phyloP scores from a whole-genome alignment of 2,797 vertebrate species.

The Cetoscarus ocellatus region DNA sequence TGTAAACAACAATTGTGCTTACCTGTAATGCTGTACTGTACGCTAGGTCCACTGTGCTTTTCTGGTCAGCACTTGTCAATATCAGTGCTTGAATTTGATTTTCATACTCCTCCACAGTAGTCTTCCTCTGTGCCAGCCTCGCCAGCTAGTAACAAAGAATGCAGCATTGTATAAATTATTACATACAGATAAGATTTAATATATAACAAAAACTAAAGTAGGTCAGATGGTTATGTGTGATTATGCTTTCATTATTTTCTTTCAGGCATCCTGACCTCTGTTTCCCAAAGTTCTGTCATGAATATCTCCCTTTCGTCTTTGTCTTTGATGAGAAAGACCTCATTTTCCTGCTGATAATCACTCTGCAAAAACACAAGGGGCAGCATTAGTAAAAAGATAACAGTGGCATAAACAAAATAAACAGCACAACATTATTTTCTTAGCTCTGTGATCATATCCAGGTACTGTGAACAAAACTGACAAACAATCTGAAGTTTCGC shows the following conservation, averaged over 20 bases:
- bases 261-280: conserved; percentile 80
- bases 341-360: conserved; percentile 82
- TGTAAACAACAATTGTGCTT: conserved; percentile 8
- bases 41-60: conserved; percentile 71
- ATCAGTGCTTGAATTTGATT: conserved; percentile 71
- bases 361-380: conserved; percentile 73
- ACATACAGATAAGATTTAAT: not conserved
- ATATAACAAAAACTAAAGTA: not conserved
- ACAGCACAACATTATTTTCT: too few species aligned
- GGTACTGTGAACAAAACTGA: too few species aligned
- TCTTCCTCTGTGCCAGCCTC: conserved; percentile 72
- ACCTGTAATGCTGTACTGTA: conserved; percentile 84
- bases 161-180: not conserved
- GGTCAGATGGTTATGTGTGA: not conserved
- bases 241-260: not conserved
- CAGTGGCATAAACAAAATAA: not conserved
- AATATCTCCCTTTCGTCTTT: conserved; percentile 83
- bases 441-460: too few species aligned
- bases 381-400: conserved; percentile 15
- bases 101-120: conserved; percentile 83
- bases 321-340: conserved; percentile 77
- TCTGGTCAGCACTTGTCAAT: conserved; percentile 73
- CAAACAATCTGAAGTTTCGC: too few species aligned
- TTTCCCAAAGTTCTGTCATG: conserved; percentile 76
- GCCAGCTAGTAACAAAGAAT: conserved; percentile 74